A percentile compares a stretch with the other conserved stretches of the same genome.
phyloP scores from a whole-genome alignment of 2,113 vertebrate species.

The Sphyrna mokarran region DNA sequence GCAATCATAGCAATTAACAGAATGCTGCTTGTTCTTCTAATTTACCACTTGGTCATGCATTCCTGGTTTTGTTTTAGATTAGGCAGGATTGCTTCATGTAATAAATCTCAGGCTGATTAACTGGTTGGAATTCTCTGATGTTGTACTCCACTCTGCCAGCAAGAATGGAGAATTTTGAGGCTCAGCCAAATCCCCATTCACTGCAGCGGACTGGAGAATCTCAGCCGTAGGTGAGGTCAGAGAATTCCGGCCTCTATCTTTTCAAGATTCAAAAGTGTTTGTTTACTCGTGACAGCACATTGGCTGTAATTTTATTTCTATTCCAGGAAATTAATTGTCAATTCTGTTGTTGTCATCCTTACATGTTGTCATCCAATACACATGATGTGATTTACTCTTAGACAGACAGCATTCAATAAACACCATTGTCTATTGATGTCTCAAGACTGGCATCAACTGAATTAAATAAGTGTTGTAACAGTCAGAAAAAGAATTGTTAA shows the following conservation, averaged over 20 bases:
- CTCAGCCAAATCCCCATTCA: too few species aligned
- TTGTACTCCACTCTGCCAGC: too few species aligned
- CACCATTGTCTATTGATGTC: not conserved
- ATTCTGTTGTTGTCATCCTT: not conserved
- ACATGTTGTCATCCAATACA: not conserved
- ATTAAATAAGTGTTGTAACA: not conserved
- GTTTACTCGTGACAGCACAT: not conserved
- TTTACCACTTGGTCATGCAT: constrained; percentile 52
- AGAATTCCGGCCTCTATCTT: constrained; percentile 28
- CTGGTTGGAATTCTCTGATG: too few species aligned
- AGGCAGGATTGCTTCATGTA: constrained; percentile 46
- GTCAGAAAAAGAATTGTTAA: not conserved
- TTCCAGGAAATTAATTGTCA: not conserved
- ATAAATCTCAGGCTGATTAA: constrained; percentile 45
- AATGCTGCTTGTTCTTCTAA: constrained; percentile 48
- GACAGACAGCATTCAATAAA: not conserved
- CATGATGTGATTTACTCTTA: not conserved
- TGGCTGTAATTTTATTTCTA: not conserved
- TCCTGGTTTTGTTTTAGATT: constrained; percentile 48
- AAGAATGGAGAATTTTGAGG: too few species aligned
- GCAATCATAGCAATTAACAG: constrained; percentile 70
- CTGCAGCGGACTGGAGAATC: too few species aligned
- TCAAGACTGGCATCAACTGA: not conserved
- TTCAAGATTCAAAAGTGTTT: not conserved
- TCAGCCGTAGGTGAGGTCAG: too few species aligned